Evolutionary conservation across 2,888 invertebrate genomes (phyloP), one percentile per base, ranked within the genome.

Genomic region (Rhamphomyia laevipes): DNA sequence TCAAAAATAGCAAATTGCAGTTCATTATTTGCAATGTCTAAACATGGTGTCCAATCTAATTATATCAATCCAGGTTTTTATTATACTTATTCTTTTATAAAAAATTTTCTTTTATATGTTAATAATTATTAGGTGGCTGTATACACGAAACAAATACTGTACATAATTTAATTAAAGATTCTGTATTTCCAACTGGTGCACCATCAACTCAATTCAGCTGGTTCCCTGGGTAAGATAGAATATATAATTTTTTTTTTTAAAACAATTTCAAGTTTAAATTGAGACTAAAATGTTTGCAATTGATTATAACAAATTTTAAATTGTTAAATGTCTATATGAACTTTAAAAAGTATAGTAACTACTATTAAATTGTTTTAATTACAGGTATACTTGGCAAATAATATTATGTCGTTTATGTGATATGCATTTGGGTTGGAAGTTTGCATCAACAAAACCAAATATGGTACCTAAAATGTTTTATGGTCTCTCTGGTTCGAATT

Each of bases 301-400:
- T 11, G n/a, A n/a, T n/a, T n/a, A n/a, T n/a, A n/a, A n/a, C n/a
- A n/a, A n/a, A n/a, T n/a, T n/a, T n/a, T n/a, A n/a, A n/a, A n/a
- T n/a, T n/a, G n/a, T n/a, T n/a, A 18, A 12, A 15, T 33, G 4
- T 37, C 27, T 7, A 30, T 43, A 18, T 33, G 18, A 43, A 6
- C 13, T 5, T n/a, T n/a, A n/a, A n/a, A n/a, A n/a, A n/a, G n/a
- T n/a, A 33, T 15, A 21, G 18, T 27, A 45, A 2, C n/a, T 35
- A 16, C 7, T 27, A 27, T 15, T 30, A 15, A 38, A 40, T 3
- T 45, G 50, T 47, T 46, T 50, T 66, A 68, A 31, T 62, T n/a
- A n/a, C n/a, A 84, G 86, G 23, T 90, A 88, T 63, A 80, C 82
- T 6, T 90, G 90, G 90, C 84, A 81, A 30, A 83, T 87, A 47